phyloP scores from a whole-genome alignment of 92 coral and sea anemone species.

The Porites evermanni region DNA sequence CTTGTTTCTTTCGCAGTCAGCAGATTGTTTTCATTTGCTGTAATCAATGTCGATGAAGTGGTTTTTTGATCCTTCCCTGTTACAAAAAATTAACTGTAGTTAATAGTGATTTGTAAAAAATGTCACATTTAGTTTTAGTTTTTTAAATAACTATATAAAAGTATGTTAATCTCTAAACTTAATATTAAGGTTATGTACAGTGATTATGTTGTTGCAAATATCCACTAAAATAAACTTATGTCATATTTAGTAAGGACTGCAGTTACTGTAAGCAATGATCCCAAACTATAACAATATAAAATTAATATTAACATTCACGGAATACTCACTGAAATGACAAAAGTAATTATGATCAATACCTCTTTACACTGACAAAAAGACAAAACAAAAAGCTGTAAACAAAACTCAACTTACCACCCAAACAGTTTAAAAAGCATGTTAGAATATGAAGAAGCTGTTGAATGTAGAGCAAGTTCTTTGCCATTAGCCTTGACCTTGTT shows the following conservation, averaged over 20 bases:
- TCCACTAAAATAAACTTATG: too few relatives aligned
- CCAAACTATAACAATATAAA: too few relatives aligned
- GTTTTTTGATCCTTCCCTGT: slow-evolving; percentile 8
- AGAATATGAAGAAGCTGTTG: slow-evolving; percentile 87
- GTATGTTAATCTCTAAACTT: too few relatives aligned
- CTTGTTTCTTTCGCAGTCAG: slow-evolving; percentile 1
- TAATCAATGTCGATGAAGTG: background rate
- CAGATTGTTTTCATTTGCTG: background rate
- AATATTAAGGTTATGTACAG: too few relatives aligned
- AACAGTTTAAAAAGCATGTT: slow-evolving; percentile 67
- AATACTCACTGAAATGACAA: too few relatives aligned
- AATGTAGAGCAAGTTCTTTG: slow-evolving; percentile 94
- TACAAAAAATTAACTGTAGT: background rate
- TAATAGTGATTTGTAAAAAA: background rate
- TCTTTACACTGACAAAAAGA: too few relatives aligned
- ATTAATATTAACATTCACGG: too few relatives aligned
- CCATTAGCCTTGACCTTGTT: slow-evolving; percentile 90
- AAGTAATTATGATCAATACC: too few relatives aligned
- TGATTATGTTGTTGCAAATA: too few relatives aligned
- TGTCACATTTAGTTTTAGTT: background rate
- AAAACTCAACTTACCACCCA: slow-evolving; percentile 71
- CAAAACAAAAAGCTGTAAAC: background rate
- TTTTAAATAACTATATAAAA: background rate
- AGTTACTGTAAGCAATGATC: too few relatives aligned
- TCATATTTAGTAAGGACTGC: too few relatives aligned